Evolutionary conservation across 1,140 invertebrate species (phyloP), one percentile per base, ranked within the genome.

Genomic region (Periplaneta americana): DNA sequence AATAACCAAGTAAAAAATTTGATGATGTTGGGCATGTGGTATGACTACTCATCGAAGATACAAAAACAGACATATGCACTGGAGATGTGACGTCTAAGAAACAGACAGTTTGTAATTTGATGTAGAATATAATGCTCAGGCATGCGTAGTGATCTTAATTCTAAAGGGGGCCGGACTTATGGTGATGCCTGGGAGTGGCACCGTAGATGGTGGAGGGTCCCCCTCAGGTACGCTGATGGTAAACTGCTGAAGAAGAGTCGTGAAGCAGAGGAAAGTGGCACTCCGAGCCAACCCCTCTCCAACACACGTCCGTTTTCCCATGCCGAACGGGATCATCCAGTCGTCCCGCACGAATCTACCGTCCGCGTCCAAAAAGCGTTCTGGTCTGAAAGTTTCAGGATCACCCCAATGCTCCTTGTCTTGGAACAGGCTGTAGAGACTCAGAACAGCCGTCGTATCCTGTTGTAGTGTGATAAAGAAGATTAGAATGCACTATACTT

Each of bases 321-420:
- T 13, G 18, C 91, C 90, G 85, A 92, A 92, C 15, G 89, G 84
- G 11, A 91, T 86, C 8, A 91, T 84, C 85, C 88, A 88, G 22
- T 90, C 87, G 81, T 90, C 88, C 13, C 87, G 86, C 13, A 88
- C 80, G 28, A 90, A 87, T 34, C 89, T 79, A 48, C 91, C 91
- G 34, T 88, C 84, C 9, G 87, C 83, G 77, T 91, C 86, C 34
- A 93, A 85, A 84, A 92, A 92, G 80, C 92, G 85, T 83, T 92
- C 91, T 0, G 92, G 92, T 74, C 89, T 82, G 84, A 93, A 93
- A 10, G 86, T 84, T 37, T 92, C 88, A 0, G 92, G n/a, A n/a
- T n/a, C n/a, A n/a, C n/a, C n/a, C n/a, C n/a, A n/a, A n/a, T n/a
- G n/a, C n/a, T n/a, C n/a, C 75, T 86, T 83, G 82, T 90, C 89